These are phyloP conservation scores for Pogonomyrmex californicus DNA, from an alignment of 1,140 invertebrate species.

Conservation along the genomic window DNA sequence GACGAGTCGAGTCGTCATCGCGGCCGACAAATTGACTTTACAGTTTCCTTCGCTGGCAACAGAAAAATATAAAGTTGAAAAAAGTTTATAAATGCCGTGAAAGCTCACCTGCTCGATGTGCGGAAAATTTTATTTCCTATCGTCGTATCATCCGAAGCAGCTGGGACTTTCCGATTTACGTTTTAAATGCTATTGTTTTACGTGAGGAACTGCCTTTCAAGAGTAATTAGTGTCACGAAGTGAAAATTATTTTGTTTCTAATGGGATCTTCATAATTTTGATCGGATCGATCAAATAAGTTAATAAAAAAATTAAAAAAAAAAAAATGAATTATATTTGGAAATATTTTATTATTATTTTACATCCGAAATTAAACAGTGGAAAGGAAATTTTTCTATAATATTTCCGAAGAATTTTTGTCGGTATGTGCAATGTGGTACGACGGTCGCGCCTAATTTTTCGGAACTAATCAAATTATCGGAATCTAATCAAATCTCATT, in stretches of 20 bases:
- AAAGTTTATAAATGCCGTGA: slow-evolving; percentile 55
- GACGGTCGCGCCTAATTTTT: slow-evolving; percentile 17
- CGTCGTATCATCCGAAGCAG: slow-evolving; percentile 39
- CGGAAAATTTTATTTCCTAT: slow-evolving; percentile 49
- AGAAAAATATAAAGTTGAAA: slow-evolving; percentile 58
- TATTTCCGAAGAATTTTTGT: not conserved
- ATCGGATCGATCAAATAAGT: slow-evolving; percentile 5
- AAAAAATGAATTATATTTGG: not conserved
- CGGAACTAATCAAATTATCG: not conserved
- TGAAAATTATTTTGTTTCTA: slow-evolving; percentile 9
- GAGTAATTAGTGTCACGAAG: slow-evolving; percentile 23
- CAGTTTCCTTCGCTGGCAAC: slow-evolving; percentile 36
- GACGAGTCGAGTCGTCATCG: slow-evolving; percentile 10
- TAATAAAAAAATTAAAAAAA: not conserved
- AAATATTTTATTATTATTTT: not conserved
- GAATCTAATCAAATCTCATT: slow-evolving; percentile 31
- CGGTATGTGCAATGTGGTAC: not conserved
- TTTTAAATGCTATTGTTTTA: slow-evolving; percentile 38
- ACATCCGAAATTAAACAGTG: not conserved
- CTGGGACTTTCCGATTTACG: slow-evolving; percentile 52
- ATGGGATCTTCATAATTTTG: not conserved
- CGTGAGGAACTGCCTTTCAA: slow-evolving; percentile 21
- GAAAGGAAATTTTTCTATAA: not conserved
- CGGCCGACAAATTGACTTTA: slow-evolving; percentile 51
- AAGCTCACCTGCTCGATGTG: slow-evolving; percentile 46